These are phyloP conservation scores for Lepidonotus clava DNA, from an alignment of 2,888 invertebrate species.

Conservation along the genomic window DNA sequence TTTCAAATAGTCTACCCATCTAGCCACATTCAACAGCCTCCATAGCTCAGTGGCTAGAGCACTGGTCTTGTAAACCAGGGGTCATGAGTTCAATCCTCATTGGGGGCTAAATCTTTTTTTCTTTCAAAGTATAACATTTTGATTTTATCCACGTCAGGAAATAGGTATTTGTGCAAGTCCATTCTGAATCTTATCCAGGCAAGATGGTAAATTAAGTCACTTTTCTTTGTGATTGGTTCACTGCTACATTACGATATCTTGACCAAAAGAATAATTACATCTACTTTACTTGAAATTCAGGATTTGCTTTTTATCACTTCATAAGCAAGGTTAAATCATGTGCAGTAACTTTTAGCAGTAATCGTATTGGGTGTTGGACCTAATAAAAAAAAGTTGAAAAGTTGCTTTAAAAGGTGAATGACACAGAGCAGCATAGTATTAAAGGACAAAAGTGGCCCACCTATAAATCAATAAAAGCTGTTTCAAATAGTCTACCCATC, in stretches of 20 bases:
- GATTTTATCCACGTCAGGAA: background rate
- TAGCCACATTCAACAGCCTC: background rate
- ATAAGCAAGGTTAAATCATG: too few relatives aligned
- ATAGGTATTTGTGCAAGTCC: background rate
- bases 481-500: too few relatives aligned
- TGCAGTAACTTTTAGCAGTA: too few relatives aligned
- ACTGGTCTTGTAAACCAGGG: constrained; percentile 51
- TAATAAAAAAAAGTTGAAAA: too few relatives aligned
- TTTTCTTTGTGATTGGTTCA: background rate
- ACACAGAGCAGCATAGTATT: background rate
- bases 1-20: too few relatives aligned
- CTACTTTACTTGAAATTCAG: too few relatives aligned
- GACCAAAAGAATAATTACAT: too few relatives aligned
- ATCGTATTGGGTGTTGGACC: too few relatives aligned
- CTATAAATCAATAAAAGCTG: too few relatives aligned
- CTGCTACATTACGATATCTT: too few relatives aligned
- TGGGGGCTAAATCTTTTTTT: constrained; percentile 3
- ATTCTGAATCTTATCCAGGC: background rate
- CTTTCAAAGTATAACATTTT: background rate
- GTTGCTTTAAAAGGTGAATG: too few relatives aligned
- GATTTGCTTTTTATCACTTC: too few relatives aligned
- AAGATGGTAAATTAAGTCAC: background rate
- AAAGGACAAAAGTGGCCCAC: background rate
- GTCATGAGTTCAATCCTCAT: constrained; percentile 48
- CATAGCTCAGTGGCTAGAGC: constrained; percentile 49